Evolutionary conservation across 2,888 invertebrate genomes (phyloP).

Genomic region (Mimas tiliae): DNA sequence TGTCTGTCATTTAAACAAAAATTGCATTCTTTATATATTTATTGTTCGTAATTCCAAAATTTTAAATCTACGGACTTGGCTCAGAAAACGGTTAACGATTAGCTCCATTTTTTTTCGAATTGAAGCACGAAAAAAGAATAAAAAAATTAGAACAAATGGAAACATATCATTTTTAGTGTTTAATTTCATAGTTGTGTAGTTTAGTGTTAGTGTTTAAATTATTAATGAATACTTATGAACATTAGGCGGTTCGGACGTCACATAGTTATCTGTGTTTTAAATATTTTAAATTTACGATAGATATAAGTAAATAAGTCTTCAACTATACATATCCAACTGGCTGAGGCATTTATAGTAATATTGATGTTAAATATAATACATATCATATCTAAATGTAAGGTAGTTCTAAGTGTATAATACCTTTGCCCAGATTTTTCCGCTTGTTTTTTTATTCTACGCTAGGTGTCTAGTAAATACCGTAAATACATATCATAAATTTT

Average conservation of each 20-base stretch:
- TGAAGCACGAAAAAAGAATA: constrained; percentile 52
- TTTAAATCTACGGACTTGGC: constrained; percentile 59
- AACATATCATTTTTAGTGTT: constrained; percentile 53
- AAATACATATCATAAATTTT: constrained; percentile 65
- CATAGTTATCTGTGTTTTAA: constrained; percentile 32
- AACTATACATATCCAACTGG: constrained; percentile 78
- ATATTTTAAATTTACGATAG: constrained; percentile 29
- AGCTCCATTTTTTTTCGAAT: constrained; percentile 61
- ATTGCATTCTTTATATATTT: not conserved
- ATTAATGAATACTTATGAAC: constrained; percentile 62
- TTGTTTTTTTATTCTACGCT: constrained; percentile 50
- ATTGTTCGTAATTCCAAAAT: constrained; percentile 27
- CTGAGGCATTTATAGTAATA: constrained; percentile 82
- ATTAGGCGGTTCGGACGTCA: constrained; percentile 29
- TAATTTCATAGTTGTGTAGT: constrained; percentile 50
- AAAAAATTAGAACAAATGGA: constrained; percentile 44
- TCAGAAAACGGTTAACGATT: constrained; percentile 71
- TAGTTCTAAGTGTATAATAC: constrained; percentile 38
- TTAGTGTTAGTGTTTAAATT: constrained; percentile 51
- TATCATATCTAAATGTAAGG: constrained; percentile 51
- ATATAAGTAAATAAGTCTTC: constrained; percentile 63
- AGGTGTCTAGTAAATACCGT: constrained; percentile 75
- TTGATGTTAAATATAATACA: constrained; percentile 69
- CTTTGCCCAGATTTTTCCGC: constrained; percentile 34
- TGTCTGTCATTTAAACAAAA: not conserved